These are phyloP conservation scores for Geotrypetes seraphini DNA, from an alignment of 2,797 vertebrate species.

Conservation along the genomic window DNA sequence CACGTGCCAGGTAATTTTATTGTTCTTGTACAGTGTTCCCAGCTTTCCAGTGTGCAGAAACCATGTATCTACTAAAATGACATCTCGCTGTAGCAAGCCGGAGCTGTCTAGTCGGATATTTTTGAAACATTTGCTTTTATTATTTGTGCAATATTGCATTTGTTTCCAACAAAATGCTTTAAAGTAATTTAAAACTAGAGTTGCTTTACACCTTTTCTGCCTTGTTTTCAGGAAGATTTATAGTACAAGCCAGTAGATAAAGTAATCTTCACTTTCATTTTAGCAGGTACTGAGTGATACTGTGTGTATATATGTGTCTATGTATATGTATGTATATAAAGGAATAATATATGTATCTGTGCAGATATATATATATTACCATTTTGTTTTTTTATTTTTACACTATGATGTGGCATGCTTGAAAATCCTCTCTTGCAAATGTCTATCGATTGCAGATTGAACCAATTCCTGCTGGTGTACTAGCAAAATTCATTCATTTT, in stretches of 20 bases:
- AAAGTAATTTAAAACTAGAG: constrained; percentile 76
- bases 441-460: constrained; percentile 90
- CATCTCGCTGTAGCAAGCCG: constrained; percentile 53
- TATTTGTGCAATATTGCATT: constrained; percentile 97
- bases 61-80: constrained; percentile 34
- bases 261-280: constrained; percentile 87
- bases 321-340: constrained; percentile 22
- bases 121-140: constrained; percentile 86
- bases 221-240: constrained; percentile 64
- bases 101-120: constrained; percentile 58
- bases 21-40: constrained; percentile 51
- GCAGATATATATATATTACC: constrained; percentile 41
- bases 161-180: constrained; percentile 80
- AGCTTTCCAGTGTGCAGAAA: constrained; percentile 48
- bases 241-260: constrained; percentile 77
- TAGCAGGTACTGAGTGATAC: constrained; percentile 98
- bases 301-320: constrained; percentile 73
- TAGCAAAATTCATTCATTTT: constrained; percentile 69
- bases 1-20: constrained; percentile 66
- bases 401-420: constrained; percentile 90
- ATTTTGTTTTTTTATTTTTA: constrained; percentile 81
- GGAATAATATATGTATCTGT: constrained; percentile 6
- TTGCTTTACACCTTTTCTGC: constrained; percentile 60
- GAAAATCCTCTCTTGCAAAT: constrained; percentile 63
- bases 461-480: constrained; percentile 81